phyloP scores from a whole-genome alignment of 2,797 vertebrate genomes.

The Alectoris magna region DNA sequence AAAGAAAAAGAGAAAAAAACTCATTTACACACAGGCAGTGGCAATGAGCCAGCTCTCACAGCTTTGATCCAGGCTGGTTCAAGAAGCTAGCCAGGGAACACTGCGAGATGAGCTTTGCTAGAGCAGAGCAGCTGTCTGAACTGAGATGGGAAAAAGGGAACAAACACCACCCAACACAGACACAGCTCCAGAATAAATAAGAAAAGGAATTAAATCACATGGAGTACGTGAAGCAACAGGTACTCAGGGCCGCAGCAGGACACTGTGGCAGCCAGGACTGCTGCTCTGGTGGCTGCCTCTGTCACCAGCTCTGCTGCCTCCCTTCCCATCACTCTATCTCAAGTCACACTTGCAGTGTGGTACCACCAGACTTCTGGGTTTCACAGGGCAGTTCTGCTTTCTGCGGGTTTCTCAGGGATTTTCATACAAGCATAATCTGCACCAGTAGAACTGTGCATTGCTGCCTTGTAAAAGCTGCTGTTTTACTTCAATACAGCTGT shows the following conservation, averaged over 20 bases:
- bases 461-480: background rate
- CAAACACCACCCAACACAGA: background rate
- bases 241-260: background rate
- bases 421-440: background rate
- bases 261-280: background rate
- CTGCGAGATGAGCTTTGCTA: background rate
- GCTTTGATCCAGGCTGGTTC: slow-evolving; percentile 23
- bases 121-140: slow-evolving; percentile 5
- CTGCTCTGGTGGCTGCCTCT: background rate
- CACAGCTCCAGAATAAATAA: background rate
- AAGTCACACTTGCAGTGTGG: rapidly evolving
- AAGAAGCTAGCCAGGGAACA: background rate
- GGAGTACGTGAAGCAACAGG: background rate
- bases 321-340: background rate
- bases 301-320: background rate
- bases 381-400: background rate
- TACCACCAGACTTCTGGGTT: background rate
- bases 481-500: rapidly evolving
- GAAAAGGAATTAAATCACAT: rapidly evolving
- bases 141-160: background rate
- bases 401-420: background rate
- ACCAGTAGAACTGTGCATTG: background rate
- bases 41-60: slow-evolving; percentile 19
- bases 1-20: slow-evolving; percentile 16
- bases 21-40: slow-evolving; percentile 45